These are phyloP conservation scores for Urophycis tenuis DNA, from an alignment of 2,797 vertebrate genomes.

Conservation along the genomic window DNA sequence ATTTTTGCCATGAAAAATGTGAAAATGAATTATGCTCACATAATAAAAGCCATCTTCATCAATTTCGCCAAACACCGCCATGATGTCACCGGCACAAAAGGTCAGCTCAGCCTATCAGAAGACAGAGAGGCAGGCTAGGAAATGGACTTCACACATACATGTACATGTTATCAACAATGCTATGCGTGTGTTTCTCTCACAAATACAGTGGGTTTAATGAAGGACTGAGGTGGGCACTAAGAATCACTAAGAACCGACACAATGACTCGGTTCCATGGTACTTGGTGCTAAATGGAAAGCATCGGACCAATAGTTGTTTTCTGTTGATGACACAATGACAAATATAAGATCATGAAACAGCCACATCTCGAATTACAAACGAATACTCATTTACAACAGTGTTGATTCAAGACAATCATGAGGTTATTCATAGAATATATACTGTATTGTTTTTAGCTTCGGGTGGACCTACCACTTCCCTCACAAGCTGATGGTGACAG, in stretches of 20 bases:
- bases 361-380: not conserved
- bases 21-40: constrained; percentile 69
- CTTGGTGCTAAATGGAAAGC: no score
- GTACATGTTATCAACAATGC: not conserved
- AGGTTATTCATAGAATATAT: no score
- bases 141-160: not conserved
- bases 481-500: not conserved
- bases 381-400: not conserved
- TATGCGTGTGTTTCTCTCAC: not conserved
- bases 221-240: not conserved
- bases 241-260: not conserved
- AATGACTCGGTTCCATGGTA: no score
- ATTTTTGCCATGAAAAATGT: not conserved
- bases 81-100: constrained; percentile 94
- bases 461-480: no score
- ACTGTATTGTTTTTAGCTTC: no score
- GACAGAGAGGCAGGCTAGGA: constrained; percentile 26
- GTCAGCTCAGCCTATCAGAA: constrained; percentile 84
- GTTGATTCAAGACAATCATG: no score
- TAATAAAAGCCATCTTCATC: constrained; percentile 99
- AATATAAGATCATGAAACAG: not conserved
- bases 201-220: not conserved
- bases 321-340: not conserved
- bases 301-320: not conserved
- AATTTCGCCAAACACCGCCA: constrained; percentile 90